Evolutionary conservation across 2,113 vertebrate genomes (phyloP).

Genomic region (Nothocercus nigrocapillus): DNA sequence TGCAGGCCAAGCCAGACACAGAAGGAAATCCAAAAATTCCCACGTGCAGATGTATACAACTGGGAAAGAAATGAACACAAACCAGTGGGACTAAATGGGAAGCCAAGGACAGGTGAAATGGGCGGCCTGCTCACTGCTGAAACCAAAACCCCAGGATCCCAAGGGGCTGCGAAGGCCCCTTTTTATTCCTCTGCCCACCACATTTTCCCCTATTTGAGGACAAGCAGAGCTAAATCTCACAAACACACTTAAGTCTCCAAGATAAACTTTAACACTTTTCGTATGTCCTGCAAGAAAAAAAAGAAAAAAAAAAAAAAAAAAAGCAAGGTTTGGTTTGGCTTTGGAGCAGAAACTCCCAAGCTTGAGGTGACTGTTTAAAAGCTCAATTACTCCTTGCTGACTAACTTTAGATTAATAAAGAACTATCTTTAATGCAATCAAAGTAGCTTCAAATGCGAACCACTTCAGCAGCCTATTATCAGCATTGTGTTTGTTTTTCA

Average conservation of each 20-base stretch:
- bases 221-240: neutral
- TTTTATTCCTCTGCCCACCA: neutral
- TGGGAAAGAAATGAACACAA: neutral
- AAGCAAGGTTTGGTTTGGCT: neutral
- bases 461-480: conserved; percentile 16
- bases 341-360: neutral
- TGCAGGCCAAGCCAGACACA: neutral
- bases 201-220: neutral
- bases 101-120: neutral
- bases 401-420: conserved; percentile 29
- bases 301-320: neutral
- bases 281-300: neutral
- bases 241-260: neutral
- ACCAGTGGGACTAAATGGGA: neutral
- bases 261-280: neutral
- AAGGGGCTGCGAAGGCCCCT: neutral
- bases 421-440: neutral
- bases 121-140: neutral
- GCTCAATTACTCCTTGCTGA: neutral
- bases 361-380: neutral
- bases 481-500: conserved; percentile 55
- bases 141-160: neutral
- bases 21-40: neutral
- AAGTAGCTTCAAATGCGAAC: conserved; percentile 18
- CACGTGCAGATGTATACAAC: neutral